Evolutionary conservation across 30 jellyfish, hydroid and myxozoan genomes (phyloP).

Genomic region (Hydractinia symbiolongicarpus): DNA sequence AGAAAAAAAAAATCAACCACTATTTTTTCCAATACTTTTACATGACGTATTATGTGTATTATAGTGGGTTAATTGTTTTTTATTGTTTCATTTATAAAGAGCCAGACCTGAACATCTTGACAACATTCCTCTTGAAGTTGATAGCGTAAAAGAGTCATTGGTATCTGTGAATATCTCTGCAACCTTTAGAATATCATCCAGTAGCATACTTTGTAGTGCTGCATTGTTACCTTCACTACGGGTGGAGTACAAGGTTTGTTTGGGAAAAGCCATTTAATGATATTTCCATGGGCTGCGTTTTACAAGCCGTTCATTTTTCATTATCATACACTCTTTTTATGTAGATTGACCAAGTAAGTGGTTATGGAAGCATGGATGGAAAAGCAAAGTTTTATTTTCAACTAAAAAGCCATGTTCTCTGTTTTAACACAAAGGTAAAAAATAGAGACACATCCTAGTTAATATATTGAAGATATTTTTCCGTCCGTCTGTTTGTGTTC

Average conservation of each 20-base stretch:
- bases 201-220: conserved; percentile 68
- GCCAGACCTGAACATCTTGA: neutral
- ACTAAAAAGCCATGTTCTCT: conserved; percentile 55
- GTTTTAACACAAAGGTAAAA: conserved; percentile 63
- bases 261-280: neutral
- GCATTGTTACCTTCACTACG: conserved; percentile 71
- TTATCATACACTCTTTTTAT: neutral
- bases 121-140: conserved; percentile 25
- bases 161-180: conserved; percentile 41
- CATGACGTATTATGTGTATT: neutral
- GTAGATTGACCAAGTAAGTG: conserved; percentile 61
- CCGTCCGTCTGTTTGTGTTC: neutral
- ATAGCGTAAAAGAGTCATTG: conserved; percentile 56
- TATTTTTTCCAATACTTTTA: neutral
- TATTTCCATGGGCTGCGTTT: neutral
- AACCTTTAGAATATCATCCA: conserved; percentile 50
- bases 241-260: conserved; percentile 68
- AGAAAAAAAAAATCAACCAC: neutral
- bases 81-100: neutral
- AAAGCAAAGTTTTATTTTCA: conserved; percentile 46
- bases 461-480: neutral
- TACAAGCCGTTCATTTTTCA: neutral
- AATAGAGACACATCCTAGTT: neutral
- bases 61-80: too few relatives aligned
- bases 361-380: conserved; percentile 45